Evolutionary conservation across 2,113 vertebrate species (phyloP).

Genomic region (Melanocharis versteri): DNA sequence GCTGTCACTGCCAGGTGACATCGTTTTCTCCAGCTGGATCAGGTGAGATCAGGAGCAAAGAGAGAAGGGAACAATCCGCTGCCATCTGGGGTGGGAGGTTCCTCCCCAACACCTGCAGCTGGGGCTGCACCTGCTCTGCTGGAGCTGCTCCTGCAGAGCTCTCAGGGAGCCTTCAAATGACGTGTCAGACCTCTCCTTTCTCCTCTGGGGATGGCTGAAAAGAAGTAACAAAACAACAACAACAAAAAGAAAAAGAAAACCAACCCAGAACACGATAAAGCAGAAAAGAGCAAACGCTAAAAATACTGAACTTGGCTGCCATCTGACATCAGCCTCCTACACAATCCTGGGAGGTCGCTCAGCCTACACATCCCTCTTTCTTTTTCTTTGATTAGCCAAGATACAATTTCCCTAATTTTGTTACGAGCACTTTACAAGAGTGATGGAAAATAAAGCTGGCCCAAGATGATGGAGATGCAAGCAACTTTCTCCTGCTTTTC

Average conservation of each 20-base stretch:
- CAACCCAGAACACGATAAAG: fast-evolving
- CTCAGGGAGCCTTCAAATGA: no score
- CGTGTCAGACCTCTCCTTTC: background rate
- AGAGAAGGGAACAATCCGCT: background rate
- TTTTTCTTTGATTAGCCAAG: background rate
- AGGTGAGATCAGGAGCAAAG: background rate
- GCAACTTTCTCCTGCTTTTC: background rate
- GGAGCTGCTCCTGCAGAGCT: background rate
- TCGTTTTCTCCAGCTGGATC: background rate
- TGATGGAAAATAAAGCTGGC: background rate
- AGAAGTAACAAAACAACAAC: background rate
- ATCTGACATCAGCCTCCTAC: background rate
- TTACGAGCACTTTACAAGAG: background rate
- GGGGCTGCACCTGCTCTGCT: background rate
- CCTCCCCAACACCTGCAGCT: background rate
- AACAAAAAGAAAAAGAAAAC: fast-evolving
- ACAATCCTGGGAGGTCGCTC: background rate
- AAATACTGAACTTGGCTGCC: background rate
- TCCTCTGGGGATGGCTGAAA: background rate
- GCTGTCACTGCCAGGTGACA: background rate
- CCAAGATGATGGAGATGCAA: background rate
- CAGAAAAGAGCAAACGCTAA: background rate
- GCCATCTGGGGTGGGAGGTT: background rate
- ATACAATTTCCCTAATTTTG: background rate
- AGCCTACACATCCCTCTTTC: background rate